Percentiles rank a stretch among this genome's conserved stretches.
Evolutionary conservation across 2,797 vertebrate species (phyloP).

Genomic region (Gymnodraco acuticeps): DNA sequence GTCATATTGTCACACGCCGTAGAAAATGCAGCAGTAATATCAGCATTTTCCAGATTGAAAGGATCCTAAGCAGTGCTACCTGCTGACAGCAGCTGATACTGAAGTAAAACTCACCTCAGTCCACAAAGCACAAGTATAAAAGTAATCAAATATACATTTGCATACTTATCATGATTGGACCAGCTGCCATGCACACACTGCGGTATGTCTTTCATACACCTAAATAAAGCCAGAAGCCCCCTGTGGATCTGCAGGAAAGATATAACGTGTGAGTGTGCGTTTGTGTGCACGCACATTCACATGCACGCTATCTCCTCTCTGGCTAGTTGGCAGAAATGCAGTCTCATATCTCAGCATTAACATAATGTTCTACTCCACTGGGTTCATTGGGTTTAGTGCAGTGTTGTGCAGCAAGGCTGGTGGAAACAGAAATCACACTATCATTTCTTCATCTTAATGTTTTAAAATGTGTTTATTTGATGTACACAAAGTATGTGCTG

Average conservation of each 20-base stretch:
- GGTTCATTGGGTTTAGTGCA: constrained; percentile 65
- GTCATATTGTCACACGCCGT: constrained; percentile 45
- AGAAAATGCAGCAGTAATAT: constrained; percentile 59
- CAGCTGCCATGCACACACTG: constrained; percentile 51
- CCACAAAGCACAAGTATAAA: constrained; percentile 57
- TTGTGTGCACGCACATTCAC: neutral
- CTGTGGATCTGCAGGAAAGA: constrained; percentile 44
- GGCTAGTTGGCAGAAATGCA: constrained; percentile 55
- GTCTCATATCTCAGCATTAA: constrained; percentile 65
- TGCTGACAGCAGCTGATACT: constrained; percentile 72
- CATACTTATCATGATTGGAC: constrained; percentile 73
- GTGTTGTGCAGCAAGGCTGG: constrained; percentile 19
- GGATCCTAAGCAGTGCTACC: constrained; percentile 55
- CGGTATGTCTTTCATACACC: constrained; percentile 50
- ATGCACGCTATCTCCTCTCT: constrained; percentile 31
- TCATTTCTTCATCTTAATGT: constrained; percentile 4
- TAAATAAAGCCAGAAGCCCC: constrained; percentile 56
- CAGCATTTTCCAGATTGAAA: constrained; percentile 60
- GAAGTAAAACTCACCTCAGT: constrained; percentile 56
- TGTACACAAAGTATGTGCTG: neutral
- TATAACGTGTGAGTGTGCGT: constrained; percentile 12
- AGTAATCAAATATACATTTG: constrained; percentile 71
- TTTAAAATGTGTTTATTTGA: constrained; percentile 25
- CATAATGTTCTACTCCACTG: constrained; percentile 55
- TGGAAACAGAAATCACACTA: neutral